These are phyloP conservation scores for Buphagus erythrorhynchus DNA, from an alignment of 2,797 vertebrate genomes.

Conservation along the genomic window DNA sequence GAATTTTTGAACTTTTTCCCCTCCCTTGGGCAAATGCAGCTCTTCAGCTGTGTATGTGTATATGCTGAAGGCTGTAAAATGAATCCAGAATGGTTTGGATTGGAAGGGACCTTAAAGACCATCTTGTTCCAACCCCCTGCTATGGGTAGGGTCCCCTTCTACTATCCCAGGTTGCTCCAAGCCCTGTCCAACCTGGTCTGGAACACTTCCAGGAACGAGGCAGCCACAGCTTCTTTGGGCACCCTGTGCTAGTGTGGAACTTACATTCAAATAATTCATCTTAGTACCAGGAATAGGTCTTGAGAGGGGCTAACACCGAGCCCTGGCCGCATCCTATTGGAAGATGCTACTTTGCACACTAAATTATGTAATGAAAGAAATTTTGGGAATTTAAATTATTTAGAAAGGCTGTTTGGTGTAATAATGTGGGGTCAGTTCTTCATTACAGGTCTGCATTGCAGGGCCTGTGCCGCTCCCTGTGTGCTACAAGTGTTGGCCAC, in stretches of 20 bases:
- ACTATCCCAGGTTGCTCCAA: accelerated
- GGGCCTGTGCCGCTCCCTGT: not conserved
- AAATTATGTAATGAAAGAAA: not conserved
- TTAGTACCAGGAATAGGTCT: not conserved
- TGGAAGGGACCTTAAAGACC: not conserved
- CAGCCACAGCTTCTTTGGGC: not conserved
- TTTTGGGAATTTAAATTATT: not conserved
- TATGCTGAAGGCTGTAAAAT: not conserved
- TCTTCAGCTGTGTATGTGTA: not conserved
- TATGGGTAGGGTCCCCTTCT: not conserved
- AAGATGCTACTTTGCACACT: not conserved
- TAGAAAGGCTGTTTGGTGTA: not conserved
- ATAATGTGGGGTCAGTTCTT: not conserved
- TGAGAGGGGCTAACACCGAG: accelerated
- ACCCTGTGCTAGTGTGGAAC: not conserved
- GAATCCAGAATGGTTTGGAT: not conserved
- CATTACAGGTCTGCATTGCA: not conserved
- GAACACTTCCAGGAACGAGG: not conserved
- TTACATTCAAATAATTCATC: not conserved
- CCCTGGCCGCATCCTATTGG: not conserved
- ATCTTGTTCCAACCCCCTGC: not conserved
- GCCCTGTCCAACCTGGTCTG: accelerated
- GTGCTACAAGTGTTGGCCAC: not conserved
- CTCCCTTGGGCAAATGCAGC: not conserved
- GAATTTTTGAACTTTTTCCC: not conserved